Percentiles rank a stretch among this genome's conserved stretches.
Evolutionary conservation across 2,888 invertebrate species (phyloP).

Genomic region (Trichopoda pennipes): DNA sequence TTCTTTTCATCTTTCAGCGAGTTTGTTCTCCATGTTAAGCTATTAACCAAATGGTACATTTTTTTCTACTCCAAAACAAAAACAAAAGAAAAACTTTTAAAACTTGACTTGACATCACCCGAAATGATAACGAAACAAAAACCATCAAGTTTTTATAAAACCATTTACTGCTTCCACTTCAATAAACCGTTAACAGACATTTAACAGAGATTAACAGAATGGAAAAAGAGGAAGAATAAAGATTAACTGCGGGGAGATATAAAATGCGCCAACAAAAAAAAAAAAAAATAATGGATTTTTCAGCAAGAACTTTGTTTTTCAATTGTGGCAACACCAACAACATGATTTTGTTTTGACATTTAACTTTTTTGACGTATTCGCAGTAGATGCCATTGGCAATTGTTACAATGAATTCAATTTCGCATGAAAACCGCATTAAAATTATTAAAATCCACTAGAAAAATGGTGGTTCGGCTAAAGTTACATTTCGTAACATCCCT

Average conservation of each 20-base stretch:
- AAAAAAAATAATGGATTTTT: too few species aligned
- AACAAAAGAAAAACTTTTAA: slow-evolving; percentile 36
- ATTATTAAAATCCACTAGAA: too few species aligned
- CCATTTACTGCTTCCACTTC: slow-evolving; percentile 80
- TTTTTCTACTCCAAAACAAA: slow-evolving; percentile 8
- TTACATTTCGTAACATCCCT: too few species aligned
- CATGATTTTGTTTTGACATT: too few species aligned
- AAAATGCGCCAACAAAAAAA: not conserved
- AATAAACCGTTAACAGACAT: slow-evolving; percentile 74
- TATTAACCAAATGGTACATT: slow-evolving; percentile 46
- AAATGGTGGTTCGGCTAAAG: too few species aligned
- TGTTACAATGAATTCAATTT: too few species aligned
- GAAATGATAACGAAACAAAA: slow-evolving; percentile 8
- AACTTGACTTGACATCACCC: slow-evolving; percentile 31
- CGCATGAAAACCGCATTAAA: too few species aligned
- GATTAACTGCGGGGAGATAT: not conserved
- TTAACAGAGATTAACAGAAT: slow-evolving; percentile 40
- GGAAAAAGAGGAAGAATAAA: not conserved
- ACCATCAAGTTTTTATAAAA: slow-evolving; percentile 72
- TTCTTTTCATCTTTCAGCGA: slow-evolving; percentile 14
- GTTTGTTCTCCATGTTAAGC: slow-evolving; percentile 57
- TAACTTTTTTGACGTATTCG: too few species aligned
- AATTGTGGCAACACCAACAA: too few species aligned
- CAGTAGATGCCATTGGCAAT: too few species aligned
- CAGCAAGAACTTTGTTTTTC: too few species aligned